Percentiles rank a stretch among this genome's conserved stretches.
These are phyloP conservation scores for Netelia inedita DNA, from an alignment of 2,888 invertebrate species.

Conservation along the genomic window DNA sequence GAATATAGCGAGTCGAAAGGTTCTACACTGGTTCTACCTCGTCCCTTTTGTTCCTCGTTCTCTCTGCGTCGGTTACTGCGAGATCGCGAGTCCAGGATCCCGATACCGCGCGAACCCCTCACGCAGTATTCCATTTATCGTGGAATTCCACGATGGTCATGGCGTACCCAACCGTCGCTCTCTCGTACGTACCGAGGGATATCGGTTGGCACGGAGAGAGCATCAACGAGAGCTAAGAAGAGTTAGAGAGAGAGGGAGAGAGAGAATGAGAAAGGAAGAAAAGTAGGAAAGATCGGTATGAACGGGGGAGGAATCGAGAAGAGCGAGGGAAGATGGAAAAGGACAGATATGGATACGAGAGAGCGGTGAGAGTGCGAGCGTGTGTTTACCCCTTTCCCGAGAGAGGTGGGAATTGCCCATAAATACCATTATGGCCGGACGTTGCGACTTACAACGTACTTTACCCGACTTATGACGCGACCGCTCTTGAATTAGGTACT, in stretches of 20 bases:
- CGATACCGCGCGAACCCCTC: slow-evolving; percentile 50
- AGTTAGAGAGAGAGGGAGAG: background rate
- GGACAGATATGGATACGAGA: slow-evolving; percentile 52
- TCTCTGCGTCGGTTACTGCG: slow-evolving; percentile 31
- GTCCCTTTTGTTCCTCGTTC: slow-evolving; percentile 51
- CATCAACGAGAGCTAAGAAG: background rate
- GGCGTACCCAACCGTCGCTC: slow-evolving; percentile 48
- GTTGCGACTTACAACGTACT: slow-evolving; percentile 81
- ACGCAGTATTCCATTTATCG: slow-evolving; percentile 75
- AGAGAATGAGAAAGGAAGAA: slow-evolving; percentile 23
- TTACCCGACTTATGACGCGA: slow-evolving; percentile 82
- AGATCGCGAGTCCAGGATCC: slow-evolving; percentile 55
- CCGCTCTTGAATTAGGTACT: slow-evolving; percentile 82
- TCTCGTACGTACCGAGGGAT: background rate
- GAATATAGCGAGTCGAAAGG: background rate
- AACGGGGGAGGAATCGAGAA: slow-evolving; percentile 7
- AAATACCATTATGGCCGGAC: slow-evolving; percentile 82
- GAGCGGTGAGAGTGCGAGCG: slow-evolving; percentile 51
- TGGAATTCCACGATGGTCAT: slow-evolving; percentile 74
- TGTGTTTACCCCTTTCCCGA: slow-evolving; percentile 69
- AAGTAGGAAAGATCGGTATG: slow-evolving; percentile 11
- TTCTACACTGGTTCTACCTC: slow-evolving; percentile 33
- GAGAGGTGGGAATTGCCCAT: slow-evolving; percentile 79
- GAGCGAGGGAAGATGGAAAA: slow-evolving; percentile 41
- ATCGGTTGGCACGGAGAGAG: background rate